Evolutionary conservation across 2,113 vertebrate species (phyloP).

Genomic region (Argyrosomus japonicus): DNA sequence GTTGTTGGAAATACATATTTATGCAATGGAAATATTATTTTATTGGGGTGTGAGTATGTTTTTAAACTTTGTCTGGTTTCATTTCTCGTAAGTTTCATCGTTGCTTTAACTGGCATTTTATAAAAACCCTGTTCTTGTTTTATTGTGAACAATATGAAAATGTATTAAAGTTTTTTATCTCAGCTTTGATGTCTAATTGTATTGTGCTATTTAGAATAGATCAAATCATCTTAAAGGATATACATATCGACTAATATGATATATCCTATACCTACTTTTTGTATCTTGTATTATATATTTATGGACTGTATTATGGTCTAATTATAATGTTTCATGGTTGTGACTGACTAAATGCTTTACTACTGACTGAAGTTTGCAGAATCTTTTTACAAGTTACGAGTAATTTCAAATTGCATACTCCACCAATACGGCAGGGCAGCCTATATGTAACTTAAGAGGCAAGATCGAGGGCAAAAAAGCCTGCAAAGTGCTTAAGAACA

Average conservation of each 20-base stretch:
- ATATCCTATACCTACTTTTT: neutral
- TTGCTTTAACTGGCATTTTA: neutral
- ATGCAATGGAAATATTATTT: neutral
- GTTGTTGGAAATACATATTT: neutral
- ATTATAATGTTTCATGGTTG: too few relatives aligned
- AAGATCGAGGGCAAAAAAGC: too few relatives aligned
- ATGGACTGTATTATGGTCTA: too few relatives aligned
- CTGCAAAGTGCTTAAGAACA: too few relatives aligned
- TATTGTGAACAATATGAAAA: neutral
- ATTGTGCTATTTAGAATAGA: neutral
- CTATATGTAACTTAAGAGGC: neutral
- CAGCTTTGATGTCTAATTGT: neutral
- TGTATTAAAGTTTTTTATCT: slow-evolving; percentile 16
- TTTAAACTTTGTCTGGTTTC: neutral
- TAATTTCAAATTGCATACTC: neutral
- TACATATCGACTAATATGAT: neutral
- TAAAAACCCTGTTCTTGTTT: neutral
- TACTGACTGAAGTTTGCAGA: too few relatives aligned
- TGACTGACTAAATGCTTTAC: too few relatives aligned
- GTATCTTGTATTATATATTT: too few relatives aligned
- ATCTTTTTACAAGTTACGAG: neutral
- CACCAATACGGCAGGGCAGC: too few relatives aligned
- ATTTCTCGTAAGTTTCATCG: neutral
- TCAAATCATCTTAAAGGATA: neutral
- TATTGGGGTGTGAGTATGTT: neutral